These are phyloP conservation scores for Lumbricus terrestris DNA, from an alignment of 2,888 invertebrate genomes.

Conservation along the genomic window DNA sequence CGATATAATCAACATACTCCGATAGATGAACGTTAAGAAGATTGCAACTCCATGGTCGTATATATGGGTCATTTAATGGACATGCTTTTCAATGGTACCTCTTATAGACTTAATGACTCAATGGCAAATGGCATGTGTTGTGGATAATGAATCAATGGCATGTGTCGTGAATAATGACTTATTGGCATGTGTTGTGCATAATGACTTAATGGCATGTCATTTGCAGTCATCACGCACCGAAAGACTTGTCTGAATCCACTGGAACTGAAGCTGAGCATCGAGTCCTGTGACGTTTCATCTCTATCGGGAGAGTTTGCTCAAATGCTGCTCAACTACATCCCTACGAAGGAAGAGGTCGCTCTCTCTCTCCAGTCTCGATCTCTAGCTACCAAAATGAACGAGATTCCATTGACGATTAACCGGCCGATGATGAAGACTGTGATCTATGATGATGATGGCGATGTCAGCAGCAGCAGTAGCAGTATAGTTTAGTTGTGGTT, in stretches of 20 bases:
- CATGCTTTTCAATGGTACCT: not conserved
- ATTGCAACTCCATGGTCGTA: no score
- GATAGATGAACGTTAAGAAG: no score
- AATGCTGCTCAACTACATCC: slow-evolving; percentile 40
- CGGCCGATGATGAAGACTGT: no score
- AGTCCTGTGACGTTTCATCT: slow-evolving; percentile 34
- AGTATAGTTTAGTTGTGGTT: no score
- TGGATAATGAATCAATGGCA: no score
- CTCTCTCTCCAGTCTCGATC: no score
- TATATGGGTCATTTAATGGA: no score
- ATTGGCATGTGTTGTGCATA: not conserved
- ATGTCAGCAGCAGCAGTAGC: no score
- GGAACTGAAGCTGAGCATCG: slow-evolving; percentile 36
- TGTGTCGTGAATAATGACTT: not conserved
- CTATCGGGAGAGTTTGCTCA: slow-evolving; percentile 39
- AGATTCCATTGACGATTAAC: not conserved
- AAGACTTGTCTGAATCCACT: slow-evolving; percentile 15
- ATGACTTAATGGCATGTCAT: not conserved
- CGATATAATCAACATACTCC: no score
- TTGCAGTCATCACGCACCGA: slow-evolving; percentile 33
- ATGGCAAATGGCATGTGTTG: no score
- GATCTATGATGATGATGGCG: no score
- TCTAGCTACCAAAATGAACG: not conserved
- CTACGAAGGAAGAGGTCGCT: slow-evolving; percentile 43
- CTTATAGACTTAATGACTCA: not conserved